A percentile compares a stretch with the other conserved stretches of the same genome.
Conservation (phyloP, 2,113 vertebrate genomes). For the Proteles cristata region DNA sequence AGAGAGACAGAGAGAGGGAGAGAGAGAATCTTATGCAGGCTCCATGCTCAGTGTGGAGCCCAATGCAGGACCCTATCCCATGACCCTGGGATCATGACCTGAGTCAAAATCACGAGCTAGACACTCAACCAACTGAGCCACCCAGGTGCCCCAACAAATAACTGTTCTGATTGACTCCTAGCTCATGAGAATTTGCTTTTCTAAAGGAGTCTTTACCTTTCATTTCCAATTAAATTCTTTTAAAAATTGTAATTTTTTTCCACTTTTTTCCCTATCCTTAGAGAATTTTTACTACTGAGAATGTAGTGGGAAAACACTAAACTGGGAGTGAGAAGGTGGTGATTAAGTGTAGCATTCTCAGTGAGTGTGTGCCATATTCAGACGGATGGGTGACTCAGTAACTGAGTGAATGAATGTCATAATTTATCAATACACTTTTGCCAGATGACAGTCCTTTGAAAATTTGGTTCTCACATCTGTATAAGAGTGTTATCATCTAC, state of each 20-base stretch:
- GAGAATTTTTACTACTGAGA: not conserved
- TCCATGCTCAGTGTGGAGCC: too few relatives aligned
- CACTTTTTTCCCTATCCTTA: not conserved
- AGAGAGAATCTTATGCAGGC: too few relatives aligned
- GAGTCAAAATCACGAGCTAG: too few relatives aligned
- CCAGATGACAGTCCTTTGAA: not conserved
- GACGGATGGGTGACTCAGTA: not conserved
- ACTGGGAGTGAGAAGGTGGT: not conserved
- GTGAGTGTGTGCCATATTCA: not conserved
- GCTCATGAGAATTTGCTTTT: not conserved
- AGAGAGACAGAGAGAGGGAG: too few relatives aligned
- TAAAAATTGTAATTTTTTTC: not conserved
- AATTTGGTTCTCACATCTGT: not conserved
- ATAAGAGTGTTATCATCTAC: not conserved
- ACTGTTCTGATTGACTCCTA: not conserved
- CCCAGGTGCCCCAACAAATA: not conserved
- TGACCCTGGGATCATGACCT: too few relatives aligned
- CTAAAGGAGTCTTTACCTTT: constrained; percentile 38
- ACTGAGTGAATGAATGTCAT: not conserved
- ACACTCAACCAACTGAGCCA: too few relatives aligned
- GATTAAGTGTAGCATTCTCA: not conserved
- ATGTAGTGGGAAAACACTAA: not conserved
- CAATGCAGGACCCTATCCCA: too few relatives aligned
- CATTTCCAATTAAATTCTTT: not conserved
- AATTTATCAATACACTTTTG: constrained; percentile 17